Base-by-base conservation (phyloP, 2,797 vertebrate genomes). In the Tachyglossus aculeatus region DNA sequence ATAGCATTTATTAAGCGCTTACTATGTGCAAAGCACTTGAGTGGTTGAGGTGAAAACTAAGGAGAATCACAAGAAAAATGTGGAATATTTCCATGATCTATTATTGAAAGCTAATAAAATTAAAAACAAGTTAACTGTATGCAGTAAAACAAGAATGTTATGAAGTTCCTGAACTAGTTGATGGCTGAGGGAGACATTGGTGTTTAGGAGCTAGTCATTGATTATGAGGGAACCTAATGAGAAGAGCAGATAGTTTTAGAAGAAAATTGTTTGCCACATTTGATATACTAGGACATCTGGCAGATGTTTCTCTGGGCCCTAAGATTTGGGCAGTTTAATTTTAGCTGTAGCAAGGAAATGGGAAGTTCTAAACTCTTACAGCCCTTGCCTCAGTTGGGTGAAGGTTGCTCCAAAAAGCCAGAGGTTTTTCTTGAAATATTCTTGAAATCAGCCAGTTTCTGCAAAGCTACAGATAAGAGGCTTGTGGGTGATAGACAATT, bases 251-350 rank as follows among this genome's bases (percentile, higher is more conserved):
- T 85, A 86, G 73, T 81, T 41, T 59, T 86, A 66, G 77, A 77
- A 75, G 68, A 87, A 80, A 87, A 77, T 66, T 80, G 44, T 64
- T 58, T 68, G 86, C 74, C 50, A 54, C 69, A 18, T 84, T 44
- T 82, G 74, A 82, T 77, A 80, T 84, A 71, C 78, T 76, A 89
- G 81, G 79, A 88, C 82, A 89, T 87, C 88, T 93, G 87, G 86
- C 84, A 92, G 83, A 91, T 89, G 87, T 90, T 90, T 73, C 80
- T 71, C 71, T 88, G 85, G 77, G 78, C 81, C 84, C 78, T 74
- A 77, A 89, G 81, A 88, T 93, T 89, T 81, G 81, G 83, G 80
- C 85, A 86, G 78, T 89, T 91, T 91, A 89, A 91, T 90, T 92
- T 93, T 90, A 90, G 84, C 63, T 63, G 76, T 86, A 69, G 81